Percentiles rank a stretch among this genome's conserved stretches.
Conservation (phyloP, 2,797 vertebrate genomes). For the Aldrovandia affinis region DNA sequence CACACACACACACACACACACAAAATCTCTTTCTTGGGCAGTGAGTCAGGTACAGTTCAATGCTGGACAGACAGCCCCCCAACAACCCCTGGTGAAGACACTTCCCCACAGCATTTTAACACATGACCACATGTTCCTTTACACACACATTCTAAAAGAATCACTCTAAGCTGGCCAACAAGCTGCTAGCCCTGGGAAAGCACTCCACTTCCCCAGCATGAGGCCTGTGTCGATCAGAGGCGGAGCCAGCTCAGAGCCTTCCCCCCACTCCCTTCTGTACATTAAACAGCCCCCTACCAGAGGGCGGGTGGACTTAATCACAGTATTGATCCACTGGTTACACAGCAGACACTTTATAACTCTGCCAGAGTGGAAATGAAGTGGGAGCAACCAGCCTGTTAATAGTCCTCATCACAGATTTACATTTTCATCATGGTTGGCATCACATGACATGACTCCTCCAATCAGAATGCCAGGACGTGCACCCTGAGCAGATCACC, state of each 20-base stretch:
- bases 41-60: constrained; percentile 42
- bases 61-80: too few species aligned
- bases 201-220: neutral
- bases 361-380: neutral
- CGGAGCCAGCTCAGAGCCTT: neutral
- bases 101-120: too few species aligned
- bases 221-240: neutral
- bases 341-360: neutral
- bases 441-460: constrained; percentile 7
- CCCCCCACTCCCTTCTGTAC: neutral
- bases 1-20: neutral
- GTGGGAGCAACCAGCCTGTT: neutral
- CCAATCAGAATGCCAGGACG: neutral
- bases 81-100: too few species aligned
- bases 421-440: neutral
- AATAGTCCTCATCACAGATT: neutral
- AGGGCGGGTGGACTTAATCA: neutral
- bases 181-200: too few species aligned
- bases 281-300: neutral
- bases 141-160: too few species aligned
- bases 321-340: neutral
- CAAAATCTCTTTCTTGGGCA: constrained; percentile 43
- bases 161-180: too few species aligned
- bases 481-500: neutral
- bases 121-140: too few species aligned